Evolutionary conservation across 2,113 vertebrate species (phyloP), one percentile per base, ranked within the genome.

Genomic region (Gasterosteus aculeatus): DNA sequence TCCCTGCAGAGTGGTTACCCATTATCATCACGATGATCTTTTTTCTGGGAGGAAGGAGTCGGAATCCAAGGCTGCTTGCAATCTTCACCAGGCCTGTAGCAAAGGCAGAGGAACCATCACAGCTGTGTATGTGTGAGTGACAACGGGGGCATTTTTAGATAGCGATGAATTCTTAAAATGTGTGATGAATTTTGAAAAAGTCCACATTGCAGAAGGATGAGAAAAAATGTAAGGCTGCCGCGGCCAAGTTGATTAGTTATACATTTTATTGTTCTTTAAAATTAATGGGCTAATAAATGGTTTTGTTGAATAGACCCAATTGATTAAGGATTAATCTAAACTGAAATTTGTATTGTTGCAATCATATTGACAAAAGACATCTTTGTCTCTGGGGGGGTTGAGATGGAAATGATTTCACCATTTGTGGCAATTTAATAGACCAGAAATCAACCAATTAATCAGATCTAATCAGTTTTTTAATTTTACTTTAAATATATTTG

Each of bases 1-100:
- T 95, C 60, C 94, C 93, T 22, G 95, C 94, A 12, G 94, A 95
- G 78, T 95, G 95, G 87, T 94, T 95, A 8, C 94, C 94, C 94
- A 95, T 92, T 77, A 95, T 94, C 95, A 94, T 94, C 78, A 95
- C 93, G 5, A 89, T 89, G 42, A 95, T 94, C 83, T 95, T 95
- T 89, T 94, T 94, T 61, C 90, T 92, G 7, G 94, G 94, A 65
- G 95, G 92, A 56, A 95, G 86, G 19, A 95, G 89, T 10, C 72
- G 76, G n/a, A 95, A 76, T 29, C 93, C 93, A 1, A 94, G 84
- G 68, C 87, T 91, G 71, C 67, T 88, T 73, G 94, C 91, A 7
- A 95, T 94, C 80, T 93, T 93, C 72, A 95, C 91, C 67, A 95
- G 83, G 47, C 94, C 95, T 95, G 12, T 2, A 57, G 18, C 8